Conservation (phyloP, 2,888 invertebrate species). For the Tinea pellionella region DNA sequence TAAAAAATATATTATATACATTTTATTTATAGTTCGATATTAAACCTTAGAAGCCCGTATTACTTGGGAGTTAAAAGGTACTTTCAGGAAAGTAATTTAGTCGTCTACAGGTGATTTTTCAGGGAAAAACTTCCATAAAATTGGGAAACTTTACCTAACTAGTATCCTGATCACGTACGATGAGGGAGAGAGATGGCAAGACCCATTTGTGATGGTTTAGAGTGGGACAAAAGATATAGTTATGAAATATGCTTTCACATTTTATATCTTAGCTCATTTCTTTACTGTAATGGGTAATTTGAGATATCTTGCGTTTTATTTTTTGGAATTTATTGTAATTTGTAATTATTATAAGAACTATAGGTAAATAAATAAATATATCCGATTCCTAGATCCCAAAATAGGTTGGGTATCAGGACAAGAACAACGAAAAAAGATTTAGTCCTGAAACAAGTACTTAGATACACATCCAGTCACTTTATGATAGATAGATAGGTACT, state of each 20-base stretch:
- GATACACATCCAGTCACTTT: no score
- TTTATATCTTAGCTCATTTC: constrained; percentile 5
- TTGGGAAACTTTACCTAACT: constrained; percentile 37
- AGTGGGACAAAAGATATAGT: constrained; percentile 4
- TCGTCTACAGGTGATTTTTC: constrained; percentile 48
- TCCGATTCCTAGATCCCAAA: no score
- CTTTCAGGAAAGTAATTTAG: constrained; percentile 5
- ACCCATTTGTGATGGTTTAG: background rate
- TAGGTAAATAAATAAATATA: no score
- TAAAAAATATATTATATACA: no score
- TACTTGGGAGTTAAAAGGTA: constrained; percentile 3
- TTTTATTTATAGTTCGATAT: background rate
- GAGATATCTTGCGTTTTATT: background rate
- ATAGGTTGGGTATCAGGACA: no score
- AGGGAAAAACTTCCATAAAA: constrained; percentile 46
- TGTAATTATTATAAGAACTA: no score
- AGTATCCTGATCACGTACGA: constrained; percentile 50
- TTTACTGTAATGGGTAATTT: background rate
- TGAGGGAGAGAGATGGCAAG: constrained; percentile 25
- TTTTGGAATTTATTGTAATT: no score
- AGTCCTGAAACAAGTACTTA: no score
- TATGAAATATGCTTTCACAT: constrained; percentile 1
- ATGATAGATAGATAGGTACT: no score
- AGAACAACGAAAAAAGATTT: no score
- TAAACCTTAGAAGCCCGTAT: background rate